Base-by-base conservation (phyloP, 2,888 invertebrate genomes). In the Eristalinus aeneus region DNA sequence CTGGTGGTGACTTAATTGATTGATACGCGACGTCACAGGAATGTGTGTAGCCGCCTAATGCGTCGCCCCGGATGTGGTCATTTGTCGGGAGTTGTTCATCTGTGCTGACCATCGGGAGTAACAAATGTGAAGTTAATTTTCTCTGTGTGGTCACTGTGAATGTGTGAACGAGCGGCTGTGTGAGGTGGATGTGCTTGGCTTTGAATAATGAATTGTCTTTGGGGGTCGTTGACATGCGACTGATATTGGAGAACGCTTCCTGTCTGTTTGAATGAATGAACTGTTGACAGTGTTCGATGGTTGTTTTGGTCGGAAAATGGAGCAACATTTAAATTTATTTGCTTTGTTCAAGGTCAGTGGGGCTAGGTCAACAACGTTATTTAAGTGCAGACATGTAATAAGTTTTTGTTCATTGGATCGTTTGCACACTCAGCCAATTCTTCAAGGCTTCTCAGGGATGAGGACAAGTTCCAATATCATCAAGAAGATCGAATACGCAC, bases 1-100 rank as follows among this genome's bases (percentile, higher is more conserved):
- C 64, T 84, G 80, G 64, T 71, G 85, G 72, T 61, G 58, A 72
- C 72, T 53, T 81, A 81, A 81, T 85, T 85, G 85, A 85, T 85
- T 85, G 85, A 85, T 80, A 72, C 80, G 76, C 68, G 76, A 80
- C 46, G 46, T 46, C 76, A 68, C 67, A 72, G 56, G 68, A 63
- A 46, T 46, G 53, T 58, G 64, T 78, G 64, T 79, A 23, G 65
- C 11, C 74, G 56, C 46, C 27, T 69, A 72, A 56, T 77, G 39
- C 39, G 60, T 54, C 16, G 36, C 67, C 78, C n/a, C 27, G 34
- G 34, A 74, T 75, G 71, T 39, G 75, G 71, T 63, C 56, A 65
- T 71, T 71, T 84, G 71, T 67, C 58, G 69, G 39, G 58, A 73
- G 56, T 23, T 22, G 56, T 11, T 23, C 5, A 12, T 23, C 6